Percentiles rank a stretch among this genome's conserved stretches.
phyloP scores from a whole-genome alignment of 2,113 vertebrate species.

The Cariama cristata region DNA sequence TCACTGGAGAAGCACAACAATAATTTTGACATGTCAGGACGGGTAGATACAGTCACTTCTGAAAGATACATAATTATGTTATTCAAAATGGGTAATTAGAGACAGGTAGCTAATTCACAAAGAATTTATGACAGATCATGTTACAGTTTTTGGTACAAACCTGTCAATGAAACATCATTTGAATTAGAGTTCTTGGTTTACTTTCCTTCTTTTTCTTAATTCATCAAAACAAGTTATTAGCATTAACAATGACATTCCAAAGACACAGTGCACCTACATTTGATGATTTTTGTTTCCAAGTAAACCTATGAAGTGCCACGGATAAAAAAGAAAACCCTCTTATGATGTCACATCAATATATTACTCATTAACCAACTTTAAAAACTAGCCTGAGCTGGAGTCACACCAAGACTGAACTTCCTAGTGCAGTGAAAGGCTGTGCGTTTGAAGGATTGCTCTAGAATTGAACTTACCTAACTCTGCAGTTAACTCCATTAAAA shows the following conservation, averaged over 20 bases:
- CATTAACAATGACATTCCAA: neutral
- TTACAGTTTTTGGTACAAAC: neutral
- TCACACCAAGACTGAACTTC: constrained; percentile 41
- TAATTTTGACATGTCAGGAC: neutral
- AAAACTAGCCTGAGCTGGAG: constrained; percentile 25
- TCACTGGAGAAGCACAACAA: neutral
- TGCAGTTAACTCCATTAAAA: neutral
- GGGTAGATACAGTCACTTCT: neutral
- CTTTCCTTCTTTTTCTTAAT: neutral
- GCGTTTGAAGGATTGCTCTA: neutral
- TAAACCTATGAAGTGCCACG: neutral
- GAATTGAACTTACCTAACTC: neutral
- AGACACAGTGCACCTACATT: neutral
- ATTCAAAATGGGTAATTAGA: neutral
- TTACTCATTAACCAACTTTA: constrained; percentile 80
- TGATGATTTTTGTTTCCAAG: neutral
- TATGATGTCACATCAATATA: constrained; percentile 19
- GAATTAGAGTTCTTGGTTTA: neutral
- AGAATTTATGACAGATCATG: neutral
- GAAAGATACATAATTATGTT: neutral
- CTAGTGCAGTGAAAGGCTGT: neutral
- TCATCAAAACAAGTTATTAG: neutral
- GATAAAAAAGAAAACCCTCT: constrained; percentile 13
- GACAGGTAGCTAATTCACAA: neutral
- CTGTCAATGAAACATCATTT: neutral